phyloP scores from a whole-genome alignment of 1,140 invertebrate species.

The Tachypleus tridentatus region DNA sequence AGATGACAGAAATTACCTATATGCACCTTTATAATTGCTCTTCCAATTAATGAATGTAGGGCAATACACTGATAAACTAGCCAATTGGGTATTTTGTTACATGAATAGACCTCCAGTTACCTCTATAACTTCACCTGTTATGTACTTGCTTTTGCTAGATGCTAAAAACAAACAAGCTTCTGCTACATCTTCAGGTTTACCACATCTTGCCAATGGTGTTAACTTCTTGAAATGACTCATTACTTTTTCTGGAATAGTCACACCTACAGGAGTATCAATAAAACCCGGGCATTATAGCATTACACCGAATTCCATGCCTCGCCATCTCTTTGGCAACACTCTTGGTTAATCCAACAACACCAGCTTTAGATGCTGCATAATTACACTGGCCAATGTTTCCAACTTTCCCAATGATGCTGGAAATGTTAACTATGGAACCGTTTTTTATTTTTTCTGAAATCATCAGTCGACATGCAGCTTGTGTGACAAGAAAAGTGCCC shows the following conservation, averaged over 20 bases:
- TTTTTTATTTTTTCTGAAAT: slow-evolving; percentile 1
- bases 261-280: slow-evolving; percentile 68
- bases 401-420: slow-evolving; percentile 67
- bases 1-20: too few relatives aligned
- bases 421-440: slow-evolving; percentile 69
- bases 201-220: not conserved
- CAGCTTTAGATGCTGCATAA: slow-evolving; percentile 80
- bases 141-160: slow-evolving; percentile 49
- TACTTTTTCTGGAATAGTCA: slow-evolving; percentile 62
- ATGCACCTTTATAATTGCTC: too few relatives aligned
- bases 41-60: too few relatives aligned
- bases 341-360: slow-evolving; percentile 70
- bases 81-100: slow-evolving; percentile 6
- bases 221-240: slow-evolving; percentile 28
- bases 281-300: slow-evolving; percentile 73
- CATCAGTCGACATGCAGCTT: slow-evolving; percentile 11
- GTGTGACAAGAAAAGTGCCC: slow-evolving; percentile 35
- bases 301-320: slow-evolving; percentile 49
- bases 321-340: slow-evolving; percentile 72
- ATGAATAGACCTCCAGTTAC: slow-evolving; percentile 54
- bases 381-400: slow-evolving; percentile 80
- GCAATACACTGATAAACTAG: too few relatives aligned
- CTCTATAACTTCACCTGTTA: slow-evolving; percentile 67
- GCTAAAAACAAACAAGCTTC: not conserved
- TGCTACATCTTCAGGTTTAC: not conserved